phyloP scores from a whole-genome alignment of 1,140 invertebrate species.

The Drosophila ficusphila region DNA sequence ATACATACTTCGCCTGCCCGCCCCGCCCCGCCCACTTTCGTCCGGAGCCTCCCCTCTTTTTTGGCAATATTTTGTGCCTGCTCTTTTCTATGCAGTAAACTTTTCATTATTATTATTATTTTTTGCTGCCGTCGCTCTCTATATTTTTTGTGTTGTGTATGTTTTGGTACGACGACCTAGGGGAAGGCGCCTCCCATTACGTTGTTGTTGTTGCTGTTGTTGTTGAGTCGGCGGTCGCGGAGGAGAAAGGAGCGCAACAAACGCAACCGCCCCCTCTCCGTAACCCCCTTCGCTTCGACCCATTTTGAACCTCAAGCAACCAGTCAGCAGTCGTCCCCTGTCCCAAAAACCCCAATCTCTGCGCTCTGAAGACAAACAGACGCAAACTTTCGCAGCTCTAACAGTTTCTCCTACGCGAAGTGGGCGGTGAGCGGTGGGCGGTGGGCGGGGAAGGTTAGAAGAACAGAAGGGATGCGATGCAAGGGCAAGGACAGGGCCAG shows the following conservation, averaged over 20 bases:
- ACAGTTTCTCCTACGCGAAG: conserved; percentile 34
- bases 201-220: conserved; percentile 11
- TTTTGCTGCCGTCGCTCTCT: conserved; percentile 5
- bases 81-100: conserved; percentile 67
- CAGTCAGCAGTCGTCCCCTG: neutral
- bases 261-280: neutral
- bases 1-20: conserved; percentile 50
- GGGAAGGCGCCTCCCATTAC: conserved; percentile 45
- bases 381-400: conserved; percentile 54
- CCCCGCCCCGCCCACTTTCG: neutral
- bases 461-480: too few relatives aligned
- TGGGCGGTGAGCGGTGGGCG: neutral
- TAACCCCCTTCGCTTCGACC: too few relatives aligned
- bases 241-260: conserved; percentile 1
- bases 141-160: conserved; percentile 31
- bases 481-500: conserved; percentile 19
- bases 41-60: conserved; percentile 22
- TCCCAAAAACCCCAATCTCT: conserved; percentile 7
- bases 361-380: conserved; percentile 37
- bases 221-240: neutral
- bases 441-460: neutral
- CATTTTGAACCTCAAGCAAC: neutral
- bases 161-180: conserved; percentile 9
- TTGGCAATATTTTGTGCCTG: conserved; percentile 58
- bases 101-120: conserved; percentile 74